Evolutionary conservation across 1,140 invertebrate species (phyloP).

Genomic region (Campoletis sonorensis): DNA sequence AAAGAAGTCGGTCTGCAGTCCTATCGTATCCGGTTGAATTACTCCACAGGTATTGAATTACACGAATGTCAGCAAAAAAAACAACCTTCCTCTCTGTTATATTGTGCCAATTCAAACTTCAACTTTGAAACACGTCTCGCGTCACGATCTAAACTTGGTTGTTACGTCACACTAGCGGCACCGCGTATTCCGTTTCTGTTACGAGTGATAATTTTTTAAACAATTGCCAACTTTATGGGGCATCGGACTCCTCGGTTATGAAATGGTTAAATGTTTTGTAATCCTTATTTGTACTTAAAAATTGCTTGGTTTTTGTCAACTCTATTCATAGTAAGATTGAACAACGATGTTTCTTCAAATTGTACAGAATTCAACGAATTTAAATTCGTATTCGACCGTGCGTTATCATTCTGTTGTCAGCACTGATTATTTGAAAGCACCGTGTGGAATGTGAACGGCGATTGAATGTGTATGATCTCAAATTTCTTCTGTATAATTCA

Average conservation of each 20-base stretch:
- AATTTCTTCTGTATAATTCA: not conserved
- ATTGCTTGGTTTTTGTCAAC: not conserved
- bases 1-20: no score
- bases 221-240: constrained; percentile 38
- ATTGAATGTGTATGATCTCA: not conserved
- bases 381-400: not conserved
- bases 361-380: constrained; percentile 19
- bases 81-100: not conserved
- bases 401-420: constrained; percentile 45
- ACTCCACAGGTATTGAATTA: no score
- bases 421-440: constrained; percentile 48
- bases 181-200: not conserved
- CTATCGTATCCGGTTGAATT: no score
- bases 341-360: not conserved
- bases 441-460: constrained; percentile 44
- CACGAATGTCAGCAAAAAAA: no score
- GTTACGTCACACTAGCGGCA: constrained; percentile 33
- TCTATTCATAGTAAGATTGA: not conserved
- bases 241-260: not conserved
- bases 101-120: not conserved
- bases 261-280: not conserved
- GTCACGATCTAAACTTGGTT: constrained; percentile 51
- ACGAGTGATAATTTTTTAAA: constrained; percentile 39
- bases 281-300: not conserved
- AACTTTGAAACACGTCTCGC: constrained; percentile 18